A percentile compares a stretch with the other conserved stretches of the same genome.
phyloP scores from a whole-genome alignment of 2,797 vertebrate species.

The Buceros bicornis region DNA sequence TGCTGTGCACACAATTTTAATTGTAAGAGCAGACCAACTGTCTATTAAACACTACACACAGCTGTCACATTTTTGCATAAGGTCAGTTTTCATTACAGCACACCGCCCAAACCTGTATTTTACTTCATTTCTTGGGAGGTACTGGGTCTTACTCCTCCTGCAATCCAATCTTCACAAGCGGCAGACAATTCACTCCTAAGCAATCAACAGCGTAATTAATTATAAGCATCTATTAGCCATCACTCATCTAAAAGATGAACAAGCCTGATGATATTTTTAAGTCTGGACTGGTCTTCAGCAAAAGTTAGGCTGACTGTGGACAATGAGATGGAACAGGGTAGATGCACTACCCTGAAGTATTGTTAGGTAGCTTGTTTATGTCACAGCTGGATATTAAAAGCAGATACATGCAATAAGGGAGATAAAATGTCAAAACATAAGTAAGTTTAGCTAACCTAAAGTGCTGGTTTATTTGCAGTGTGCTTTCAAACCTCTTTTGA shows the following conservation, averaged over 20 bases:
- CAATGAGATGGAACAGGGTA: not conserved
- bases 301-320: not conserved
- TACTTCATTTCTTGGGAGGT: not conserved
- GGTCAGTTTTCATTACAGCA: not conserved
- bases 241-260: not conserved
- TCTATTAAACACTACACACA: not conserved
- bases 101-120: not conserved
- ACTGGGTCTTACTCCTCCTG: not conserved
- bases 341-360: not conserved
- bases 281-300: not conserved
- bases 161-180: not conserved
- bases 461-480: not conserved
- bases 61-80: not conserved
- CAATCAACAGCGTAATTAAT: not conserved
- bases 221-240: not conserved
- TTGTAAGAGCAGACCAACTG: not conserved
- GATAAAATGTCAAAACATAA: not conserved
- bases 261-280: not conserved
- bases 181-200: not conserved
- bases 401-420: not conserved
- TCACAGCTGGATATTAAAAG: not conserved
- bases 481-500: not conserved
- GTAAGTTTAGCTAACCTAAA: not conserved
- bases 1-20: not conserved
- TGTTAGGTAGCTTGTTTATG: not conserved